These are phyloP conservation scores for Nomia melanderi DNA, from an alignment of 1,140 invertebrate genomes.

Conservation along the genomic window DNA sequence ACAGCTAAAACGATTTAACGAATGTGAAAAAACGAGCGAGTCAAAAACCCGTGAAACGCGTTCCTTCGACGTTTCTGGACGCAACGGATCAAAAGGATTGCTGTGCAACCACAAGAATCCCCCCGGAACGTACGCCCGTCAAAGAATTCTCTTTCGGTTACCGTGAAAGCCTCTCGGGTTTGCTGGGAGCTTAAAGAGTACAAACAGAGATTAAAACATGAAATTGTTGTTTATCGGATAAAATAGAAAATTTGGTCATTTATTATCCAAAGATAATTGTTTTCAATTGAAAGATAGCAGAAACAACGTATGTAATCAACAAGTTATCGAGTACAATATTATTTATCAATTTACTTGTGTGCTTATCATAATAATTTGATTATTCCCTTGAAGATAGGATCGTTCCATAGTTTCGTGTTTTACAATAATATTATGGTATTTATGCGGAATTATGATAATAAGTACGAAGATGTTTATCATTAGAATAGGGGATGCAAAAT, in stretches of 20 bases:
- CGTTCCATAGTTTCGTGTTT: too few relatives aligned
- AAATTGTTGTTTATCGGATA: neutral
- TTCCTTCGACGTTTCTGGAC: conserved; percentile 20
- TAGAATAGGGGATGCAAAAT: too few relatives aligned
- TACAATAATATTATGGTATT: too few relatives aligned
- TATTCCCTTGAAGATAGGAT: too few relatives aligned
- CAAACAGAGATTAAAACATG: neutral
- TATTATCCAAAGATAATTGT: too few relatives aligned
- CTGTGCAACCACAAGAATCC: neutral
- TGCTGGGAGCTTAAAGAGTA: neutral
- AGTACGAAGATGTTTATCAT: too few relatives aligned
- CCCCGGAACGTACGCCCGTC: neutral
- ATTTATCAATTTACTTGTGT: too few relatives aligned
- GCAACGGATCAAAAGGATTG: conserved; percentile 51
- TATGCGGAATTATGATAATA: too few relatives aligned
- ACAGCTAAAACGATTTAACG: conserved; percentile 62
- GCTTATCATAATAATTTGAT: too few relatives aligned
- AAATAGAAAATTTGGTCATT: neutral
- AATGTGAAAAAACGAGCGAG: conserved; percentile 35
- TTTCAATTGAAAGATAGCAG: too few relatives aligned
- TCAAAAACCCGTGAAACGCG: conserved; percentile 55
- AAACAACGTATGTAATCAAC: too few relatives aligned
- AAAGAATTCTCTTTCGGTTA: neutral
- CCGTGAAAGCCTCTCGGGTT: neutral
- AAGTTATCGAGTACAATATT: too few relatives aligned